Conservation (phyloP, 2,113 vertebrate species). For the Podarcis raffonei region DNA sequence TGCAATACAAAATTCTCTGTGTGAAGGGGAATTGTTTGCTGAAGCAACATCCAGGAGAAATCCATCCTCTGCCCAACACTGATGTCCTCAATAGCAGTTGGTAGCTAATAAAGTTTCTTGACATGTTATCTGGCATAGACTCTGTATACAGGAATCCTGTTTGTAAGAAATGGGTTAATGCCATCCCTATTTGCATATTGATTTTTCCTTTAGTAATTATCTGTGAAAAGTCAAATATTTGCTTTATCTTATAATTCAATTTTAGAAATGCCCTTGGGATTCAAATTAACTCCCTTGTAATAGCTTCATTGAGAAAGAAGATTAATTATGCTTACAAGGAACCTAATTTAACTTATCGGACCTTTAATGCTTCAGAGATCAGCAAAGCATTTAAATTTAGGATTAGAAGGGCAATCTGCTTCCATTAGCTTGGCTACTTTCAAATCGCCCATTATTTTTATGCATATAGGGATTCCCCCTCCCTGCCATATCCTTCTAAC, state of each 20-base stretch:
- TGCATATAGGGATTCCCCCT: slow-evolving; percentile 61
- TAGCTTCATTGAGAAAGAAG: slow-evolving; percentile 84
- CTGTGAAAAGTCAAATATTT: slow-evolving; percentile 85
- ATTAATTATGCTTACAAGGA: slow-evolving; percentile 86
- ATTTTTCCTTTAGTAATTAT: slow-evolving; percentile 78
- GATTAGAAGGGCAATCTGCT: slow-evolving; percentile 75
- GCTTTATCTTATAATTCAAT: slow-evolving; percentile 86
- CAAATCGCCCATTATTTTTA: slow-evolving; percentile 84
- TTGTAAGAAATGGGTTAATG: slow-evolving; percentile 61
- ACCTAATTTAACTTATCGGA: slow-evolving; percentile 87
- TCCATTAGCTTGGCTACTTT: slow-evolving; percentile 78
- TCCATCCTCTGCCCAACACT: too few relatives aligned
- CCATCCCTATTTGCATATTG: slow-evolving; percentile 74
- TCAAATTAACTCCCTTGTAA: slow-evolving; percentile 82
- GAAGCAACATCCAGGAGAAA: too few relatives aligned
- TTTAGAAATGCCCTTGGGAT: slow-evolving; percentile 82
- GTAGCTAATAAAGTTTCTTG: too few relatives aligned
- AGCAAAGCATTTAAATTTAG: slow-evolving; percentile 84
- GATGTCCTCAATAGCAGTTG: too few relatives aligned
- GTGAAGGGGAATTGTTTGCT: too few relatives aligned
- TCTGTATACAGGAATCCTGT: slow-evolving; percentile 46
- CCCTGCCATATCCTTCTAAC: slow-evolving; percentile 63
- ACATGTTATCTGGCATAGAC: slow-evolving; percentile 36
- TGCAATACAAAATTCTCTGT: too few relatives aligned
- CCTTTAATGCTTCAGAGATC: slow-evolving; percentile 82